Evolutionary conservation across 1,140 invertebrate genomes (phyloP).

Genomic region (Conus betulinus): DNA sequence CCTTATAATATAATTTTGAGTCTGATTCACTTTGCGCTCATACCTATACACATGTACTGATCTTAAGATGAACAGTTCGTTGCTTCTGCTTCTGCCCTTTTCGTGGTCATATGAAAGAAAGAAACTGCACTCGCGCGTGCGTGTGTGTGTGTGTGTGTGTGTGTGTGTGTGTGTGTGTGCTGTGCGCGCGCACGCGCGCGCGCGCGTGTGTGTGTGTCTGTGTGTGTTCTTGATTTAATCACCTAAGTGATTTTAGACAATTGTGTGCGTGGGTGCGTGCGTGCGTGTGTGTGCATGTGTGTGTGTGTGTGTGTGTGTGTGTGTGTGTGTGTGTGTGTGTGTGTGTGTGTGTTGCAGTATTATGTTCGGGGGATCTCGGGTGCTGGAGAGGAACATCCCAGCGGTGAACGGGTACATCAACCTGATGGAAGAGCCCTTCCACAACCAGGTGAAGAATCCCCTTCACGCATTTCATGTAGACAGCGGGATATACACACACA

Average conservation of each 20-base stretch:
- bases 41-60: no score
- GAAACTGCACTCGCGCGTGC: no score
- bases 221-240: background rate
- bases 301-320: background rate
- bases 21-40: no score
- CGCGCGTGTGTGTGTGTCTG: background rate
- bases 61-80: no score
- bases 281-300: background rate
- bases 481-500: no score
- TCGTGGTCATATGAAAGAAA: no score
- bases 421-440: constrained; percentile 33
- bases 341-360: constrained; percentile 22
- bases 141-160: background rate
- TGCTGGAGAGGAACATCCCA: constrained; percentile 42
- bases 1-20: no score
- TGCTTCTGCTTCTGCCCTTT: no score
- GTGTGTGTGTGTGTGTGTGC: background rate
- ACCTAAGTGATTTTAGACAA: no score
- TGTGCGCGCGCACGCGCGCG: no score
- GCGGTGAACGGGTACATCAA: constrained; percentile 46
- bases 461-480: no score
- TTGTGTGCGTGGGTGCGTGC: background rate
- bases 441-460: background rate
- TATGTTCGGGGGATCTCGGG: constrained; percentile 30
- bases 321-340: background rate